Evolutionary conservation across 2,888 invertebrate genomes (phyloP), one percentile per base, ranked within the genome.

Genomic region (Gisinianus flammeolus): DNA sequence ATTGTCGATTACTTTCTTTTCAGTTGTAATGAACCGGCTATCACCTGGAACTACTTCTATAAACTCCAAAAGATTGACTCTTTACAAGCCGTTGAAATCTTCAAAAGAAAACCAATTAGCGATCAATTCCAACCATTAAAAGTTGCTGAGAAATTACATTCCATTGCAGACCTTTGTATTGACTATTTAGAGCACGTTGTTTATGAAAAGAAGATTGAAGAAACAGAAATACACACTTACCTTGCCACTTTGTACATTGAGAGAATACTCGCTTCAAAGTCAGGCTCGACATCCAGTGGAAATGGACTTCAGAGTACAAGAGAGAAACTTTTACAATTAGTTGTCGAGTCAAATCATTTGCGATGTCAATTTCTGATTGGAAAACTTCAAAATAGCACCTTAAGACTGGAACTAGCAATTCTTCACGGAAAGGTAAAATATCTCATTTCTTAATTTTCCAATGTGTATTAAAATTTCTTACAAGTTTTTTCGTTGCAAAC

Each of bases 211-310:
- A 79, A 79, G 2, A 62, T 82, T 24, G 80, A 83, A 3, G 87
- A 87, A 85, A 88, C 89, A 84, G 88, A 87, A 81, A 88, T 87
- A 82, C 89, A 89, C 83, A 89, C 89, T 0, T 88, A 88, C 79
- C 84, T 89, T 74, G 88, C 88, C 10, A 86, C 88, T 16, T 83
- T 88, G 71, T 89, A 89, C 83, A 84, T 89, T 81, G 88, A 89
- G 70, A 81, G 86, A 70, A 87, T 89, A 26, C 67, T 82, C 30
- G 77, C 67, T 6, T 74, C 74, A 4, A 74, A 74, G 28, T 64
- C 74, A 10, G 44, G 44, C 6, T n/a, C 66, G 0, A 35, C 19
- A 5, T 66, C 74, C 6, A 10, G 64, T 12, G 73, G 56, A 19
- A 78, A 33, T 26, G 76, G 81, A 16, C 78, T 79, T 24, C 77